These are phyloP conservation scores for Falco berigora DNA, from an alignment of 2,797 vertebrate species.

Conservation along the genomic window DNA sequence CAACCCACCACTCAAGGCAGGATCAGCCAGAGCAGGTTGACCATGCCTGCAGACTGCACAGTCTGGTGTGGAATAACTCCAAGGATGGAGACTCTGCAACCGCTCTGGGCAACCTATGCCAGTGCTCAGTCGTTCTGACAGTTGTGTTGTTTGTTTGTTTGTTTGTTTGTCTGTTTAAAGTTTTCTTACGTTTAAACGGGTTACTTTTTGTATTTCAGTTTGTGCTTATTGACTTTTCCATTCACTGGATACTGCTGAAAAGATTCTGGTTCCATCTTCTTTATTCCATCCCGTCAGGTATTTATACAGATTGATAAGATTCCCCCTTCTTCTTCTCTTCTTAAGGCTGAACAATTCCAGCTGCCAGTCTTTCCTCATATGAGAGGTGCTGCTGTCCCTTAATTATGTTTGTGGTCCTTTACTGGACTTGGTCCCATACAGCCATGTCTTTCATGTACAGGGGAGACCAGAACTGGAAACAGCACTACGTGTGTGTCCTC, in stretches of 20 bases:
- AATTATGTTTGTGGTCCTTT: background rate
- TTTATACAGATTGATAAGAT: too few species aligned
- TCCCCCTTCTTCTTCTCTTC: background rate
- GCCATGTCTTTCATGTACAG: too few species aligned
- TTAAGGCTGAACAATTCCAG: background rate
- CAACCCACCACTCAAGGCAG: background rate
- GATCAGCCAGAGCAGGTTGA: background rate
- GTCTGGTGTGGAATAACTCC: too few species aligned
- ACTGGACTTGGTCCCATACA: background rate
- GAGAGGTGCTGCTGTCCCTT: background rate
- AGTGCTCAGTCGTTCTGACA: background rate
- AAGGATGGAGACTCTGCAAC: background rate
- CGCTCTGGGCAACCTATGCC: background rate
- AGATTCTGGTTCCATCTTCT: too few species aligned
- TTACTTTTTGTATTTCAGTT: background rate
- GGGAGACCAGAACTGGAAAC: background rate
- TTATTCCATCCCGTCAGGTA: too few species aligned
- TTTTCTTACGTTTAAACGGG: too few species aligned
- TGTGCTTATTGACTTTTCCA: background rate
- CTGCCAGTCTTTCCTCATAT: background rate
- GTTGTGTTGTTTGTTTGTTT: too few species aligned
- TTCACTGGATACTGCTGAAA: background rate
- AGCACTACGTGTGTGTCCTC: background rate
- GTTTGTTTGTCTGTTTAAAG: too few species aligned
- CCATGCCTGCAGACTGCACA: background rate